Conservation (phyloP, 2,888 invertebrate genomes). For the Embidobia sp. region DNA sequence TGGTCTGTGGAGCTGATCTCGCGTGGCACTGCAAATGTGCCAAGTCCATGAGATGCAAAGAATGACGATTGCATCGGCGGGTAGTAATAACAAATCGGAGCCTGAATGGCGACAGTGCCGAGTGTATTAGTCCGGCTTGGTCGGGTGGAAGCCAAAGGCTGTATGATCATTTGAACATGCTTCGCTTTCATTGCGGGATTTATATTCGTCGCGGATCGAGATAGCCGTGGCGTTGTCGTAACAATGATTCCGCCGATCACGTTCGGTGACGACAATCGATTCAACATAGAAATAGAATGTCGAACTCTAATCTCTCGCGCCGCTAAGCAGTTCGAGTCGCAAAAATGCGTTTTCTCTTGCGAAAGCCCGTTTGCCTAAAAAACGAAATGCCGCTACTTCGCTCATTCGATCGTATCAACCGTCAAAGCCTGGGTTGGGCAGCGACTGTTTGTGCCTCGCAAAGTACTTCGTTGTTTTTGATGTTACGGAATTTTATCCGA, state of each 20-base stretch:
- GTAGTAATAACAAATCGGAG: constrained; percentile 40
- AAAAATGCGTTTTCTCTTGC: constrained; percentile 50
- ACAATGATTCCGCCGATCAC: constrained; percentile 56
- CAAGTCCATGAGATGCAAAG: constrained; percentile 38
- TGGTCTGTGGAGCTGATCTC: constrained; percentile 23
- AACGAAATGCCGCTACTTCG: constrained; percentile 27
- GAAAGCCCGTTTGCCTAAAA: constrained; percentile 34
- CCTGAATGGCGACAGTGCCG: constrained; percentile 36
- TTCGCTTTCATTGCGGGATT: constrained; percentile 57
- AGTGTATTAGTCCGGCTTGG: constrained; percentile 36
- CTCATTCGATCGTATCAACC: constrained; percentile 10
- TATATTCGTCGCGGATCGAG: constrained; percentile 49
- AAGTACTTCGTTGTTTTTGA: no score
- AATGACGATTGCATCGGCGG: constrained; percentile 43
- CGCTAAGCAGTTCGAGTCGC: constrained; percentile 1
- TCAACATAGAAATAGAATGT: constrained; percentile 34
- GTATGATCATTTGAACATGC: constrained; percentile 43
- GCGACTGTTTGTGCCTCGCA: background rate
- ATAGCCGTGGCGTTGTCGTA: constrained; percentile 48
- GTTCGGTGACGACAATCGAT: constrained; percentile 52
- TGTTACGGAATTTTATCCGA: no score
- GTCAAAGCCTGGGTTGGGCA: constrained; percentile 12
- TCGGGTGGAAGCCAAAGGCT: constrained; percentile 47
- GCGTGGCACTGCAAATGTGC: constrained; percentile 26
- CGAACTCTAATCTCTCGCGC: constrained; percentile 33